Base-by-base conservation (phyloP, 37 sponge, comb jelly and placozoan species). In the Geodia barretti region DNA sequence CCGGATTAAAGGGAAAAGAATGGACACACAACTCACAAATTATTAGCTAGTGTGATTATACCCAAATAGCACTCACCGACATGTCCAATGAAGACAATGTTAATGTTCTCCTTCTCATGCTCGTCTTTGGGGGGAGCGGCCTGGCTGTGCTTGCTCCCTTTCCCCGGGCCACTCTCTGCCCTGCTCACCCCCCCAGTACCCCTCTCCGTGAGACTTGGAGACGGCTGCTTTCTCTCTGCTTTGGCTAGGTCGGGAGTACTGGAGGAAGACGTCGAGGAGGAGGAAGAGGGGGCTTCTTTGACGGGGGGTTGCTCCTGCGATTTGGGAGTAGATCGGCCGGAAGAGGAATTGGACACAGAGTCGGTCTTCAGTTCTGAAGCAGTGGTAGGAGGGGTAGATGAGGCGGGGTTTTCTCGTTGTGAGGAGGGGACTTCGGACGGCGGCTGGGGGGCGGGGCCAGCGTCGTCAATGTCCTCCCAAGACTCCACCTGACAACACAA, bases 11-110 rank as follows among this genome's bases (percentile, higher is more conserved):
- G n/a, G n/a, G n/a, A n/a, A n/a, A n/a, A n/a, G 24, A 64, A 64
- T 64, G 7, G 11, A 64, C 65, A 64, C 20, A n/a, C n/a, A 64
- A 7, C 5, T 7, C 20, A n/a, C n/a, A n/a, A n/a, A n/a, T n/a
- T n/a, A n/a, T n/a, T n/a, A n/a, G n/a, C n/a, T n/a, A n/a, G n/a
- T n/a, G n/a, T n/a, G n/a, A n/a, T n/a, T n/a, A n/a, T n/a, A n/a
- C n/a, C n/a, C n/a, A n/a, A n/a, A n/a, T n/a, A n/a, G n/a, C 21
- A 74, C 92, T 65, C 71, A 91, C 92, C 92, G 11, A 98, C 99
- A 74, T 98, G 99, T 7, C 99, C 99, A 60, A 98, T 98, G 68
- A 98, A 98, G 11, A 98, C 82, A 40, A 98, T 94, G 61, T 98
- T 98, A 39, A 98, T 60, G 69, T 90, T 94, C 76, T 98, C 99